Evolutionary conservation across 2,888 invertebrate genomes (phyloP).

Genomic region (Julus scandinavius): DNA sequence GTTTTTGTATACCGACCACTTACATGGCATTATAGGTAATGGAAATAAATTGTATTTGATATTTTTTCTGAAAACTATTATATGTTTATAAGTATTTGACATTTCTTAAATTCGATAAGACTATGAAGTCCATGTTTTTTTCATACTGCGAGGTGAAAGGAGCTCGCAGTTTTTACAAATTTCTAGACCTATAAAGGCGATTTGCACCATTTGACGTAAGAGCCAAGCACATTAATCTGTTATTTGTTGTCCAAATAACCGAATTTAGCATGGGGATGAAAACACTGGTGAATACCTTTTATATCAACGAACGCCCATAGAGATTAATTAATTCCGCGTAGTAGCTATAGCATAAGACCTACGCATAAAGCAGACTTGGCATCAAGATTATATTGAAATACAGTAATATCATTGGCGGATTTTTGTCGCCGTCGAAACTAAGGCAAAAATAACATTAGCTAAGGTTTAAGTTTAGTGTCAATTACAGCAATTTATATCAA

Average conservation of each 20-base stretch:
- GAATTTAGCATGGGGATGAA: conserved; percentile 9
- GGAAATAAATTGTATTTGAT: too few species aligned
- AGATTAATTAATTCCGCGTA: conserved; percentile 1
- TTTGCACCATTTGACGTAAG: background rate
- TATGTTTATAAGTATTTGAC: too few species aligned
- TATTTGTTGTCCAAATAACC: background rate
- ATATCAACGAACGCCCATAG: background rate
- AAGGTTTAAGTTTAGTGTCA: background rate
- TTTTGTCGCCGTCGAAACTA: background rate
- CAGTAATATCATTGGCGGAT: background rate
- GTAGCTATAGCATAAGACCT: background rate
- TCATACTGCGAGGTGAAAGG: too few species aligned
- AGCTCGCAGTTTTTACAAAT: too few species aligned
- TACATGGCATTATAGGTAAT: too few species aligned
- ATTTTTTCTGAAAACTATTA: too few species aligned
- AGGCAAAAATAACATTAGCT: background rate
- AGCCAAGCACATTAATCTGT: background rate
- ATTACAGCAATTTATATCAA: background rate
- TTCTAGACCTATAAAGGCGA: background rate
- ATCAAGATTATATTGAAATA: conserved; percentile 7
- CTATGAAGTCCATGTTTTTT: too few species aligned
- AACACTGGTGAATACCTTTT: background rate
- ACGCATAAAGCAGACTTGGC: background rate
- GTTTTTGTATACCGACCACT: too few species aligned
- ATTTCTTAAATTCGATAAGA: too few species aligned